These are phyloP conservation scores for Gnathonemus longibarbis DNA, from an alignment of 2,113 vertebrate species.

Conservation along the genomic window DNA sequence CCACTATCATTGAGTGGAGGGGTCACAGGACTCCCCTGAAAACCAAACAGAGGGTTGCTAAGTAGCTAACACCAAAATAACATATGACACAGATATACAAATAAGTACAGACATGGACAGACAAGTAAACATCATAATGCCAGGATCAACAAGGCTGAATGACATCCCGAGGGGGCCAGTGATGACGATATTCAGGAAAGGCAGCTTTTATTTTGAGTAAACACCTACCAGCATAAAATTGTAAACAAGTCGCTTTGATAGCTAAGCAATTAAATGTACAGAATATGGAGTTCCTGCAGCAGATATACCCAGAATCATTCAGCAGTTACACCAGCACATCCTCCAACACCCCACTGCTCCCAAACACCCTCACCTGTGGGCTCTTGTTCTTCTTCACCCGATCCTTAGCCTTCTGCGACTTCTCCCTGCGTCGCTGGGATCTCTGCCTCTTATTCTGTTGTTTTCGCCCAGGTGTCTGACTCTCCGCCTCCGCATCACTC, in stretches of 20 bases:
- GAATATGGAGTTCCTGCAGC: not conserved
- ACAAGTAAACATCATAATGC: not conserved
- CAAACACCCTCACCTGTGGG: constrained; percentile 1
- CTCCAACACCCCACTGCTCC: constrained; percentile 13
- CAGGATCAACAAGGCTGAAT: not conserved
- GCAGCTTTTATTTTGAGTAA: not conserved
- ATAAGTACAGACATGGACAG: not conserved
- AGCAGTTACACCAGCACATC: not conserved
- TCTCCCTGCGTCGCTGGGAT: constrained; percentile 25
- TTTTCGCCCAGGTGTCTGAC: constrained; percentile 42
- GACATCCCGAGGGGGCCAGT: not conserved
- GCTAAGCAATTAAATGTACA: not conserved
- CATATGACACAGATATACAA: no score
- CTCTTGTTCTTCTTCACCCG: constrained; percentile 44
- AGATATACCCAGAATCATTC: not conserved
- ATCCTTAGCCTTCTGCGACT: constrained; percentile 34
- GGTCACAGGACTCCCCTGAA: constrained; percentile 35
- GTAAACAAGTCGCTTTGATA: not conserved
- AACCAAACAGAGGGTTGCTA: constrained; percentile 14
- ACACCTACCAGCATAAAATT: not conserved
- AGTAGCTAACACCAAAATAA: not conserved
- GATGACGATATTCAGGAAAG: not conserved
- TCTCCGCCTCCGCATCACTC: constrained; percentile 22
- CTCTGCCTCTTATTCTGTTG: constrained; percentile 50
- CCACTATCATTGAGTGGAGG: constrained; percentile 76